These are phyloP conservation scores for Melieria picta DNA, from an alignment of 2,888 invertebrate genomes.

Conservation along the genomic window DNA sequence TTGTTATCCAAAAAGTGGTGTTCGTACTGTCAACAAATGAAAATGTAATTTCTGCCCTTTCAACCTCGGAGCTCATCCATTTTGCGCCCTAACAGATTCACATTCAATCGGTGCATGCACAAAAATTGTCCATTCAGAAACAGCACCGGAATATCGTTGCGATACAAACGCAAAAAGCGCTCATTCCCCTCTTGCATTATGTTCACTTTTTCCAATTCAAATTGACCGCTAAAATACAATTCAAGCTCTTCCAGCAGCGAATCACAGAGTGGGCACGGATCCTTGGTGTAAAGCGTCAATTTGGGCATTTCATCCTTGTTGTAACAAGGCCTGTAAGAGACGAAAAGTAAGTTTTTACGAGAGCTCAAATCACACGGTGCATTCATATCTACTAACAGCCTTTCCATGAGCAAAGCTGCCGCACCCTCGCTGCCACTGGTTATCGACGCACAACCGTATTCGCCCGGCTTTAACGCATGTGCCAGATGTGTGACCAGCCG, in stretches of 20 bases:
- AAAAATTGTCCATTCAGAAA: slow-evolving; percentile 85
- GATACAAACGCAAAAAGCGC: slow-evolving; percentile 77
- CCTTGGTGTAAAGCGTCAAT: slow-evolving; percentile 83
- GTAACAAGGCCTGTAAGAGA: slow-evolving; percentile 19
- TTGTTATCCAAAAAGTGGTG: no score
- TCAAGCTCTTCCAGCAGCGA: slow-evolving; percentile 76
- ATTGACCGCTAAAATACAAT: slow-evolving; percentile 70
- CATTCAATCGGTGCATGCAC: slow-evolving; percentile 79
- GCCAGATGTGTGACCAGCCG: slow-evolving; percentile 91
- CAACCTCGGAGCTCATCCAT: slow-evolving; percentile 36
- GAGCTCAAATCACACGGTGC: neutral
- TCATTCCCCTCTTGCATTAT: slow-evolving; percentile 80
- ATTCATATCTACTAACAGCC: slow-evolving; percentile 74
- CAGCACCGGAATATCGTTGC: slow-evolving; percentile 87
- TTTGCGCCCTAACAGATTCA: slow-evolving; percentile 67
- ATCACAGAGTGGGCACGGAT: slow-evolving; percentile 85
- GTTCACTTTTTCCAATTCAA: slow-evolving; percentile 78
- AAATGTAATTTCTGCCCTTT: neutral
- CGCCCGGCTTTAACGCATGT: slow-evolving; percentile 85
- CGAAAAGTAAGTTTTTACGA: neutral
- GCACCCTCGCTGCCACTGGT: slow-evolving; percentile 93
- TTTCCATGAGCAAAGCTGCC: slow-evolving; percentile 91
- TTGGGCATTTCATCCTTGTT: slow-evolving; percentile 66
- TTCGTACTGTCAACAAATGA: no score
- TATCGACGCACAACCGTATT: slow-evolving; percentile 92